Evolutionary conservation across 1,140 invertebrate genomes (phyloP), one percentile per base, ranked within the genome.

Genomic region (Coptotermes formosanus): DNA sequence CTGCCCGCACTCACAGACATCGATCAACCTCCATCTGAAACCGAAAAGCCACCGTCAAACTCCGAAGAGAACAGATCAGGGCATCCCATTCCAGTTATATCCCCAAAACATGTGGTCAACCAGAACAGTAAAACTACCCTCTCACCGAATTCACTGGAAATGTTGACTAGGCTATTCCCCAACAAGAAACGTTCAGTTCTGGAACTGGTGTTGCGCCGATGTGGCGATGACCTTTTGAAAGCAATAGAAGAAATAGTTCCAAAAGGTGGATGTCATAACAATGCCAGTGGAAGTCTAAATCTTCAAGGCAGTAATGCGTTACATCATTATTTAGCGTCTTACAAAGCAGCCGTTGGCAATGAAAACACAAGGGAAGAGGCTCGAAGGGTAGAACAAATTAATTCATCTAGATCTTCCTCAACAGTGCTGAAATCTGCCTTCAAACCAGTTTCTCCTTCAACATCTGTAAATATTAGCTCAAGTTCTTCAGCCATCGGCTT

Each of bases 131-230:
- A 75, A 30, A 75, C 64, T 4, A 75, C 19, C 9, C 64, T 75
- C 4, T 75, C 64, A 3, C 64, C 64, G 0, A 75, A 30, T 75
- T 95, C 95, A 1, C 91, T 98, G 55, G 97, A 98, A 87, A 97
- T 98, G 91, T 91, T 98, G 59, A 93, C 94, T 11, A 94, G 96
- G 82, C 91, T 98, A 11, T 99, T 98, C 90, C 97, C 97, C 0
- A 95, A 95, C 82, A 98, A 98, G 90, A 90, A 92, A 55, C 93
- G 95, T 23, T 94, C 96, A 0, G 97, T 98, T 0, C 90, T 99
- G 69, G 97, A 98, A 89, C 90, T 98, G 85, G 96, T 98, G 19
- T 91, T 98, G 19, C 94, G 97, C 87, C 94, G 96, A 38, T 97
- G 96, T 90, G 96, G 96, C 87, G 95, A 97, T 64, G 96, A 98